Base-by-base conservation (phyloP, 1,140 invertebrate species). In the Papilio helenus region DNA sequence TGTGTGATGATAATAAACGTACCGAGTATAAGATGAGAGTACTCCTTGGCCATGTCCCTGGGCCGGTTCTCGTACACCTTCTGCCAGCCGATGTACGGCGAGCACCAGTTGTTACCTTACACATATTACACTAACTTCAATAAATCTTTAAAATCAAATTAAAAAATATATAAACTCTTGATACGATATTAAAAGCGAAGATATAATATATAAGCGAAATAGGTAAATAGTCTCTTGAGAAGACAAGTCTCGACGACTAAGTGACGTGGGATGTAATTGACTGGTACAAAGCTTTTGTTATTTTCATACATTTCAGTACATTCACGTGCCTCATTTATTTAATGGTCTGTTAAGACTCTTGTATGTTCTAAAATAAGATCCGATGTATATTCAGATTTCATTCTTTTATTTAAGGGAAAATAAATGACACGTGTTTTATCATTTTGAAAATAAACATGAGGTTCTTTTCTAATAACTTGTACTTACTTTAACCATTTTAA, bases 11-110 rank as follows among this genome's bases (percentile, higher is more conserved):
- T 34, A 3, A 34, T 34, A 4, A 34, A 82, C 83, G 90, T 93
- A 96, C 95, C 95, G 72, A 96, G 84, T 73, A 97, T 95, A 79
- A 95, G 94, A 81, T 96, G 82, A 4, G 90, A 92, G 79, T 96
- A 94, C 3, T 93, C 89, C 20, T 93, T 90, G 2, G 94, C 95
- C 77, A 98, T 96, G 8, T 92, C 85, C 26, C 92, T 90, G 1
- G 97, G 96, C 82, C 96, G 96, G 89, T 98, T 98, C 8, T 97
- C 95, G 85, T 98, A 98, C 10, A 98, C 96, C 84, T 96, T 97
- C 91, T 98, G 97, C 98, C 98, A 98, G 3, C 97, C 97, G 88
- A 97, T 98, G 91, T 98, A 98, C 0, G 98, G 98, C 0, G 97
- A 96, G 90, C 98, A 98, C 98, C 97, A 98, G 89, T 98, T 98